Conservation (phyloP, 2,113 vertebrate genomes). For the Cavia aperea region DNA sequence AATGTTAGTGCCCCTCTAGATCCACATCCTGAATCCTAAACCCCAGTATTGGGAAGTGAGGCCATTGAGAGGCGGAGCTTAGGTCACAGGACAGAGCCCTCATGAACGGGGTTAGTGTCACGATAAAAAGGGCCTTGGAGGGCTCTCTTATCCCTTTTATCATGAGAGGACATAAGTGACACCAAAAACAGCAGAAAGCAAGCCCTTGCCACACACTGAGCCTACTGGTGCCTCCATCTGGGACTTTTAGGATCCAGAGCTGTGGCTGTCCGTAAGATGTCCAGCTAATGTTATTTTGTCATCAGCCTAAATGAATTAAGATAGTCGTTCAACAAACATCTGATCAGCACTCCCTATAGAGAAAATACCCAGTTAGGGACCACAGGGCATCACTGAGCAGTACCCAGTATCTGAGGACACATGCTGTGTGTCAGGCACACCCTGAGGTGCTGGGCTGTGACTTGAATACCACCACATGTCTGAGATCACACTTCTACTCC, state of each 20-base stretch:
- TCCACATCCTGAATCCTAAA: not conserved
- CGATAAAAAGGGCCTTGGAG: not conserved
- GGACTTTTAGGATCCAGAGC: not conserved
- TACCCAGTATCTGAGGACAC: not conserved
- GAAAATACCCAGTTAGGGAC: not conserved
- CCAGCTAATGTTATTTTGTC: not conserved
- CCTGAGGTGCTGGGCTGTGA: not conserved
- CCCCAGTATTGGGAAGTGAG: too few relatives aligned
- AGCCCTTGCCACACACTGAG: not conserved
- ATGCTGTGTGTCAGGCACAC: not conserved
- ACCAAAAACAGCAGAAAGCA: not conserved
- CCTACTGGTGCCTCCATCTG: not conserved
- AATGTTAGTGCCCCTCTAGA: not conserved
- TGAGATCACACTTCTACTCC: not conserved
- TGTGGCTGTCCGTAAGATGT: not conserved
- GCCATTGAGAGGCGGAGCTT: not conserved
- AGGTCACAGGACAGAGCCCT: not conserved
- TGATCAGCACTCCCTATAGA: not conserved
- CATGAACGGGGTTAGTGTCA: not conserved
- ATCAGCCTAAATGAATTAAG: not conserved
- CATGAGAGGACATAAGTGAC: not conserved
- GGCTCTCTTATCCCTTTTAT: not conserved
- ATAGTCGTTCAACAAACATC: not conserved
- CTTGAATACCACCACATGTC: not conserved
- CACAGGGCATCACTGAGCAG: not conserved